Conservation (phyloP, 2,113 vertebrate species). For the Salvelinus fontinalis region DNA sequence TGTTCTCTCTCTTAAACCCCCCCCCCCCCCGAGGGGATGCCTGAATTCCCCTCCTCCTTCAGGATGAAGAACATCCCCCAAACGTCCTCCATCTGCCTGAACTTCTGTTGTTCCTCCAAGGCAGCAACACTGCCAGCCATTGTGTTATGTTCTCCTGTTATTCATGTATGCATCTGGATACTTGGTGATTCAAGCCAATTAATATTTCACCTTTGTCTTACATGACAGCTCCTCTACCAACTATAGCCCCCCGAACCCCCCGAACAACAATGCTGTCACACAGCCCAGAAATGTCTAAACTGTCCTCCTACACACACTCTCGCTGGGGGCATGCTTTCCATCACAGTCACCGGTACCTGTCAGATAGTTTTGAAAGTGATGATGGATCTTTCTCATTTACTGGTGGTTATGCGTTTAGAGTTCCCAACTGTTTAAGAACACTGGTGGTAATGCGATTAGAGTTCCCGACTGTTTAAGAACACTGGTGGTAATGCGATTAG, state of each 20-base stretch:
- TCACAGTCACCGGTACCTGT: not conserved
- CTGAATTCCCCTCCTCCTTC: not conserved
- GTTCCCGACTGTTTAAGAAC: not conserved
- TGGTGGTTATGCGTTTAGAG: not conserved
- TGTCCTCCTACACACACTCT: not conserved
- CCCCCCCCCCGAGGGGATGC: slow-evolving; percentile 17
- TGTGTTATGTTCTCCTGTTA: not conserved
- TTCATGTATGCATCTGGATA: slow-evolving; percentile 24
- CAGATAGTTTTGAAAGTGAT: too few relatives aligned
- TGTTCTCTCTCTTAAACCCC: slow-evolving; percentile 7
- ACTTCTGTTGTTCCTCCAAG: slow-evolving; percentile 15
- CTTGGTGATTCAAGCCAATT: slow-evolving; percentile 17
- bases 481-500: too few relatives aligned
- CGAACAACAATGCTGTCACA: not conserved
- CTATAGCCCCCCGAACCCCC: not conserved
- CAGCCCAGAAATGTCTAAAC: not conserved
- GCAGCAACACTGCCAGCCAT: slow-evolving; percentile 2
- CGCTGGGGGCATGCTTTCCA: not conserved
- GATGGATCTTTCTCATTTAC: not conserved
- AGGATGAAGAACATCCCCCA: too few relatives aligned
- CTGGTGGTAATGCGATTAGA: too few relatives aligned
- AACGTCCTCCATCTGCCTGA: slow-evolving; percentile 17
- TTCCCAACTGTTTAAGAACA: not conserved
- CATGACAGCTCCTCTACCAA: slow-evolving; percentile 14
- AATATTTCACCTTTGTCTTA: slow-evolving; percentile 15